Evolutionary conservation across 2,113 vertebrate genomes (phyloP), one percentile per base, ranked within the genome.

Genomic region (Rostratula benghalensis): DNA sequence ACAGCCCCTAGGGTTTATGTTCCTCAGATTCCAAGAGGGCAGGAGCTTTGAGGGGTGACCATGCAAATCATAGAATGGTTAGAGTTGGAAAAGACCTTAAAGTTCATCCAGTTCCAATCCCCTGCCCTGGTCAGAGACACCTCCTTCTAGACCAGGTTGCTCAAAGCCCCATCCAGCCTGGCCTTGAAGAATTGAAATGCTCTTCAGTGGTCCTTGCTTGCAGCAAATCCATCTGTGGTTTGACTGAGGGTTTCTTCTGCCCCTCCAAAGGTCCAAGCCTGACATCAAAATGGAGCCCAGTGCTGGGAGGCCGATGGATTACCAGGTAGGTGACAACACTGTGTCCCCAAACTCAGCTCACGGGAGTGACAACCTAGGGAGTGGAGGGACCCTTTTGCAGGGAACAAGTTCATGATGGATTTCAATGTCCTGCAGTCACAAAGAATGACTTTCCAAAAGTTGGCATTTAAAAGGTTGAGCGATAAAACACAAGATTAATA

Each of bases 241-340:
- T 94, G n/a, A 84, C 61, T 43, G 9, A 20, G 19, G 18, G 35
- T 69, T 91, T 82, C 61, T 59, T 25, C 69, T 73, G 7, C 59
- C 50, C 23, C 31, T 86, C 89, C 80, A 17, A 75, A 99, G 99
- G 96, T 99, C 99, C 93, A 99, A 99, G 90, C 99, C 99, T 35
- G 99, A 99, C 93, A 99, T 99, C 84, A 99, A 99, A 97, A 99
- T 99, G 99, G 99, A 99, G 93, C 99, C 99, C 0, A 98, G 98
- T 18, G 98, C 99, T 1, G 99, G 99, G 24, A 97, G 99, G 67
- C 99, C 99, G 8, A 98, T 99, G 98, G 99, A 99, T 96, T 99
- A 99, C 95, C 99, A 99, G 98, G 99, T 99, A 83, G 95, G 98
- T 90, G 59, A 69, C 18, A 9, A 10, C 0, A 0, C 19, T 6